These are phyloP conservation scores for Oeneis ivallda DNA, from an alignment of 2,888 invertebrate genomes.

Conservation along the genomic window DNA sequence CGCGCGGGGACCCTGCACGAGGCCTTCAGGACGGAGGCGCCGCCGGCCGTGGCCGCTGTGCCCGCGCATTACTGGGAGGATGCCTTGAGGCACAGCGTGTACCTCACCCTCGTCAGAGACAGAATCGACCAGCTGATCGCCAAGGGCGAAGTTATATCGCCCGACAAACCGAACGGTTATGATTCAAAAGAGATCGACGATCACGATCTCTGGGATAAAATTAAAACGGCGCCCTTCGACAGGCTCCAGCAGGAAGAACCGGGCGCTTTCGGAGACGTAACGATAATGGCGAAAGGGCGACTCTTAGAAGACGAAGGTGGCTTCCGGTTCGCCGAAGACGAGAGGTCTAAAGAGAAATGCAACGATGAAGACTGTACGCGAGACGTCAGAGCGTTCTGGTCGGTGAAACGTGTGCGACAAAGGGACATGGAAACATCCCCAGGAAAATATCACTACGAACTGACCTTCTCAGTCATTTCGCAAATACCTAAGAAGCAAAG, in stretches of 20 bases:
- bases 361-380: constrained; percentile 73
- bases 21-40: constrained; percentile 50
- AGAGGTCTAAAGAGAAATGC: constrained; percentile 59
- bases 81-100: constrained; percentile 85
- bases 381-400: constrained; percentile 84
- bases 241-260: constrained; percentile 64
- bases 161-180: constrained; percentile 51
- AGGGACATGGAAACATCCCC: constrained; percentile 73
- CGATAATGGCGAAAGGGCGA: constrained; percentile 84
- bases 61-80: constrained; percentile 84
- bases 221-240: constrained; percentile 73
- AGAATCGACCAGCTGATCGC: constrained; percentile 77
- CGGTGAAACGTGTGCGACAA: constrained; percentile 85
- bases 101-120: constrained; percentile 83
- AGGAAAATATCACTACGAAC: constrained; percentile 82
- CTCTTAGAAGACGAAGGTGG: constrained; percentile 78
- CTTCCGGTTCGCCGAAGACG: constrained; percentile 81
- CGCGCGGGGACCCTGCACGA: constrained; percentile 57
- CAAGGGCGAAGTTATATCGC: constrained; percentile 55
- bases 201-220: constrained; percentile 75
- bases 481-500: constrained; percentile 74
- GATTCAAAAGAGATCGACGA: constrained; percentile 65
- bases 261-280: constrained; percentile 83
- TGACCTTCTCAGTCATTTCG: constrained; percentile 84
- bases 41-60: constrained; percentile 49